Conservation (phyloP, 2,888 invertebrate species). For the Phengaris alcon region DNA sequence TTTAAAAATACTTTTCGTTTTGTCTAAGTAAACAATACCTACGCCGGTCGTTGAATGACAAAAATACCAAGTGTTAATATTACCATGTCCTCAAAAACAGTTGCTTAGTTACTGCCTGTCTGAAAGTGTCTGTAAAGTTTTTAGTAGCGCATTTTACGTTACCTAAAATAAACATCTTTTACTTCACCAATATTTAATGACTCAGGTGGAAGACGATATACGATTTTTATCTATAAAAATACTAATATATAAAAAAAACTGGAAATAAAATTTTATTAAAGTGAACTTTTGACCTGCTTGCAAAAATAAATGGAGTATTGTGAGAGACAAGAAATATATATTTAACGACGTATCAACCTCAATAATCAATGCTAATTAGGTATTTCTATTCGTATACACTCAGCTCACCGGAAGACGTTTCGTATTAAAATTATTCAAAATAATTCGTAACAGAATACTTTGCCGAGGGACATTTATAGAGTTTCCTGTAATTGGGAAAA, state of each 20-base stretch:
- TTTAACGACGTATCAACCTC: conserved; percentile 19
- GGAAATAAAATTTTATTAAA: neutral
- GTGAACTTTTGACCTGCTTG: conserved; percentile 1
- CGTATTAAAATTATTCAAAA: neutral
- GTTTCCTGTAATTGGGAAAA: conserved; percentile 19
- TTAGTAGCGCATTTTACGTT: conserved; percentile 10
- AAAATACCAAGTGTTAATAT: conserved; percentile 2
- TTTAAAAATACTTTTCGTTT: too few relatives aligned
- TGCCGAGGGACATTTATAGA: conserved; percentile 13
- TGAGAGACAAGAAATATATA: neutral
- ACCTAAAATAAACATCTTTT: conserved; percentile 2
- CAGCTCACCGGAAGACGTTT: neutral
- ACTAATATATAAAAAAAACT: too few relatives aligned
- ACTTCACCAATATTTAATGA: conserved; percentile 4
- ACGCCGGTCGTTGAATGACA: neutral
- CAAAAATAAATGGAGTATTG: neutral
- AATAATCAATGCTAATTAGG: conserved; percentile 21
- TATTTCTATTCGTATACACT: conserved; percentile 17
- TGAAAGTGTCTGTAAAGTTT: conserved; percentile 19
- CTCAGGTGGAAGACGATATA: neutral
- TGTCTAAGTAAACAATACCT: neutral
- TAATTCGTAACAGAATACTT: conserved; percentile 8
- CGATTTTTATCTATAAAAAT: too few relatives aligned
- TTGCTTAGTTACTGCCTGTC: conserved; percentile 8
- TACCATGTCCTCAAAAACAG: conserved; percentile 8